Conservation (phyloP, 2,797 vertebrate genomes). For the Brotogeris chrysoptera region DNA sequence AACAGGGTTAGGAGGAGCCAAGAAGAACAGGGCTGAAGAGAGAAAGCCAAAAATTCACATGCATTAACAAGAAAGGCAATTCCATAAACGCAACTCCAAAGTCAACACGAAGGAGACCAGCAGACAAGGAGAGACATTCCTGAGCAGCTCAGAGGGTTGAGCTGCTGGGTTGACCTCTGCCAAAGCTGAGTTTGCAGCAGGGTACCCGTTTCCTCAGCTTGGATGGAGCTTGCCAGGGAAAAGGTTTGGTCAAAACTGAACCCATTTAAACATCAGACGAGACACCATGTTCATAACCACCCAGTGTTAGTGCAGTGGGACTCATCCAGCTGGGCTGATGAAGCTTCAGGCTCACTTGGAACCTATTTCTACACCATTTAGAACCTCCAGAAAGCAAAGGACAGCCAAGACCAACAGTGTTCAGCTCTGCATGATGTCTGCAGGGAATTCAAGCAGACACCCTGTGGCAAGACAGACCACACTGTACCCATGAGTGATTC, state of each 20-base stretch:
- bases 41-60: not conserved
- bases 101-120: not conserved
- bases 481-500: not conserved
- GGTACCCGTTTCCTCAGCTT: fast-evolving
- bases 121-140: not conserved
- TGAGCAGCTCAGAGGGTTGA: fast-evolving
- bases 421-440: not conserved
- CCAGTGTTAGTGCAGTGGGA: not conserved
- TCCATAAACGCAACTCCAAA: not conserved
- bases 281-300: not conserved
- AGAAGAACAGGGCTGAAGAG: not conserved
- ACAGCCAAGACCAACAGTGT: not conserved
- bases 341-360: not conserved
- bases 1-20: not conserved
- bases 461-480: fast-evolving
- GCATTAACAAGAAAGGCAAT: not conserved
- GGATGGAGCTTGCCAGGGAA: not conserved
- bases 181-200: not conserved
- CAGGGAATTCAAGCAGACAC: not conserved
- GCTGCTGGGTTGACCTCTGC: not conserved
- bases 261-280: not conserved
- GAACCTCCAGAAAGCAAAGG: not conserved
- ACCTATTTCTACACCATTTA: not conserved
- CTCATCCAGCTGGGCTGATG: not conserved
- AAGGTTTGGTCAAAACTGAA: fast-evolving